Base-by-base conservation (phyloP, 1,140 invertebrate species). In the Drosophila chauvacae region DNA sequence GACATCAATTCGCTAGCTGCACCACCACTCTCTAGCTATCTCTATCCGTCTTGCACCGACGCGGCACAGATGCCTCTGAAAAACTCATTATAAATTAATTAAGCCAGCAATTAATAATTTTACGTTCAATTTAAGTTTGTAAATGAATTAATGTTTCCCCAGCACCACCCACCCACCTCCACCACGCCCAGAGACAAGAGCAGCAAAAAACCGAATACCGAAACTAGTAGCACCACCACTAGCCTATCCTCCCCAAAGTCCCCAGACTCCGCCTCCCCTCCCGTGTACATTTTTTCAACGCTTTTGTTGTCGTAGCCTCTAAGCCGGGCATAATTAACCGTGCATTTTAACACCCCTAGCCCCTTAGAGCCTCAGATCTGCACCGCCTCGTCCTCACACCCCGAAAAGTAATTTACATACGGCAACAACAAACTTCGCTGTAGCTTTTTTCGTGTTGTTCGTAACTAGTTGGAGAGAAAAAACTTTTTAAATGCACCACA, bases 71-170 rank as follows among this genome's bases (percentile, higher is more conserved):
- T 83, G 83, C 66, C 59, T 41, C 55, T 77, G 55, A 51, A 74
- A 77, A 71, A 90, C 84, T 90, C 84, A 88, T 87, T 87, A 87
- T 78, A 84, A 84, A 84, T 84, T 70, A 88, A 88, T 88, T 81
- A 88, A 80, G 77, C 65, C 61, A 77, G 69, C 85, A 90, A 88
- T 88, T 90, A 88, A 90, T 90, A 88, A 84, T 88, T 90, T 81
- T 77, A 88, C 84, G 77, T 90, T 73, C 80, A 87, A 88, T 90
- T 88, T 90, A 80, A 84, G 77, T 90, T 90, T 73, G 81, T 80
- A 74, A 77, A 83, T 83, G 63, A 77, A 87, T 86, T 83, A 86
- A 79, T 79, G 76, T 71, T 72, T 44, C 41, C 72, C 72, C 58
- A 59, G 35, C 57, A 48, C 9, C 7, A 20, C 53, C 48, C 50